Base-by-base conservation (phyloP, 2,888 invertebrate genomes). In the Azorinus chamasolen region DNA sequence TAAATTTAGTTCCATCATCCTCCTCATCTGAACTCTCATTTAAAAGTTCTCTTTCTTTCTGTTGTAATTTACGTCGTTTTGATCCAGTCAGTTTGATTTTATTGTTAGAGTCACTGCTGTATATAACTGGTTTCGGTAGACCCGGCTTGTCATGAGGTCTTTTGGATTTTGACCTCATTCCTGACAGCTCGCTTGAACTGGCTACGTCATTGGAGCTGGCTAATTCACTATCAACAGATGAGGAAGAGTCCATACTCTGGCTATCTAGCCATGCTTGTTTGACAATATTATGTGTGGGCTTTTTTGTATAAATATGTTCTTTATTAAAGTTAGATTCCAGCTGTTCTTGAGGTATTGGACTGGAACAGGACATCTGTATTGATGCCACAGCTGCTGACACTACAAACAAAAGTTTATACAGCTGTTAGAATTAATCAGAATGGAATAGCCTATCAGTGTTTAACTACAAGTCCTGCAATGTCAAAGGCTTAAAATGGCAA, bases 11-110 rank as follows among this genome's bases (percentile, higher is more conserved):
- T 2, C 74, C 81, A 39, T 69, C 64, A 53, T 61, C 74, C 39
- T 87, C 83, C 43, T 85, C 85, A 50, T 88, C 88, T 2, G 86
- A 85, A 54, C 84, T 85, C 18, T 87, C 87, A 1, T 77, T 77
- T 59, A 83, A 62, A 32, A 86, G 41, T 16, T 77, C 65, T 32
- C 81, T 65, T 37, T 83, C 87, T 54, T 83, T 84, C 18, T 79
- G 76, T 39, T 80, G 74, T 10, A 84, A 57, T 53, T 83, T 83
- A 16, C 83, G 68, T 57, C 82, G 63, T 41, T 84, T 81, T 39
- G 81, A 78, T 22, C 82, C 73, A 5, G 73, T 66, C 10, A 63
- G 69, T 50, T 66, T 75, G 16, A 43, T 32, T 32, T 70, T 80
- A 16, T 45, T 62, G 46, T 77, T 75, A 45, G 70, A 68, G 20